Conservation (phyloP, 2,797 vertebrate genomes). For the Acanthis flammea region DNA sequence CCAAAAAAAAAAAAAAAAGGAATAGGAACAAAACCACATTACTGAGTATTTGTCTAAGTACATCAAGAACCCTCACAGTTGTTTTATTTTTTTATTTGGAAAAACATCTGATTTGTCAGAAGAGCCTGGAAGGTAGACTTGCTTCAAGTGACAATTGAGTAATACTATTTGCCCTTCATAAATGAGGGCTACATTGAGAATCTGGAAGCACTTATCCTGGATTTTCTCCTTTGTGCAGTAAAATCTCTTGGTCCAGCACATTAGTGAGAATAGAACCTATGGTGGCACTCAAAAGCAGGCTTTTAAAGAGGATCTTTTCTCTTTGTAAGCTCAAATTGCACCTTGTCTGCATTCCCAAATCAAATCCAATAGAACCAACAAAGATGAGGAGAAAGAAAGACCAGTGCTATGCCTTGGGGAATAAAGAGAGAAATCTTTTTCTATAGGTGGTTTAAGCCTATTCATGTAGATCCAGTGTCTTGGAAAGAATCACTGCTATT, state of each 20-base stretch:
- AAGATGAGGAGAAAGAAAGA: neutral
- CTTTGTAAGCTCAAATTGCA: neutral
- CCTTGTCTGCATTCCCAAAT: neutral
- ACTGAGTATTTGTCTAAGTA: neutral
- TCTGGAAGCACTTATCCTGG: neutral
- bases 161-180: neutral
- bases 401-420: neutral
- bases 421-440: neutral
- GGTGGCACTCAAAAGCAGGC: neutral
- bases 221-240: neutral
- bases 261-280: neutral
- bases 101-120: neutral
- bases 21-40: neutral
- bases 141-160: neutral
- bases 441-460: constrained; percentile 21
- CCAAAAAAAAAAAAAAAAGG: neutral
- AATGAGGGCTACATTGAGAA: neutral
- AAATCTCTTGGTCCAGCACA: neutral
- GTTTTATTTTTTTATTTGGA: neutral
- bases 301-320: neutral
- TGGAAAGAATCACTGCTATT: constrained; percentile 13
- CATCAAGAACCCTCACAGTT: neutral
- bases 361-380: neutral
- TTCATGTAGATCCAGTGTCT: neutral
- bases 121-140: neutral